These are phyloP conservation scores for Unio pictorum DNA, from an alignment of 2,888 invertebrate species.

Conservation along the genomic window DNA sequence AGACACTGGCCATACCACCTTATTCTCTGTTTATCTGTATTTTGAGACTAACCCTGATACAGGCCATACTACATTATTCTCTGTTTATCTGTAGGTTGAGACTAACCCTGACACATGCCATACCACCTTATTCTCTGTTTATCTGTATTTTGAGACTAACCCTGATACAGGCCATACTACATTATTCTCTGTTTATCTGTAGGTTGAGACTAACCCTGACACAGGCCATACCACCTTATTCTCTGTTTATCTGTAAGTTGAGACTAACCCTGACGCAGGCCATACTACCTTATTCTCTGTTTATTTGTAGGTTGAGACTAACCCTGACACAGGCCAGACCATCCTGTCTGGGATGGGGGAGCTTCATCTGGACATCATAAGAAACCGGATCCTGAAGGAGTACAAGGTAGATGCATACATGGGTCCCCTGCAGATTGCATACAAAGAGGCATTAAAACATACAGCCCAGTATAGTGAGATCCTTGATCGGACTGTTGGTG, in stretches of 20 bases:
- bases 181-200: constrained; percentile 23
- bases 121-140: constrained; percentile 75
- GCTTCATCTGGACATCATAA: constrained; percentile 92
- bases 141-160: constrained; percentile 78
- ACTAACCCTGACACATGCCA: constrained; percentile 88
- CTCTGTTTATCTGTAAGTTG: constrained; percentile 74
- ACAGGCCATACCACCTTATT: constrained; percentile 85
- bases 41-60: constrained; percentile 84
- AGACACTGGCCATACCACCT: constrained; percentile 90
- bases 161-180: constrained; percentile 89
- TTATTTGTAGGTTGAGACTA: constrained; percentile 77
- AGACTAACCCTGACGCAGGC: constrained; percentile 83
- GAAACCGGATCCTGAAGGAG: constrained; percentile 88
- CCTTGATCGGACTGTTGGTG: constrained; percentile 80
- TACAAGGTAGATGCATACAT: constrained; percentile 92
- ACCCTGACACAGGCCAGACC: constrained; percentile 88
- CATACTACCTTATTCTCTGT: constrained; percentile 79
- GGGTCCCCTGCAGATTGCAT: constrained; percentile 84
- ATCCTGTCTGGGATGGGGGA: constrained; percentile 93
- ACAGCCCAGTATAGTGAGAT: constrained; percentile 68
- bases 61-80: constrained; percentile 82
- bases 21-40: constrained; percentile 58
- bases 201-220: constrained; percentile 82
- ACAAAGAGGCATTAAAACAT: constrained; percentile 82
- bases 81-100: constrained; percentile 74